Evolutionary conservation across 2,797 vertebrate genomes (phyloP).

Genomic region (Rallus crepitans): DNA sequence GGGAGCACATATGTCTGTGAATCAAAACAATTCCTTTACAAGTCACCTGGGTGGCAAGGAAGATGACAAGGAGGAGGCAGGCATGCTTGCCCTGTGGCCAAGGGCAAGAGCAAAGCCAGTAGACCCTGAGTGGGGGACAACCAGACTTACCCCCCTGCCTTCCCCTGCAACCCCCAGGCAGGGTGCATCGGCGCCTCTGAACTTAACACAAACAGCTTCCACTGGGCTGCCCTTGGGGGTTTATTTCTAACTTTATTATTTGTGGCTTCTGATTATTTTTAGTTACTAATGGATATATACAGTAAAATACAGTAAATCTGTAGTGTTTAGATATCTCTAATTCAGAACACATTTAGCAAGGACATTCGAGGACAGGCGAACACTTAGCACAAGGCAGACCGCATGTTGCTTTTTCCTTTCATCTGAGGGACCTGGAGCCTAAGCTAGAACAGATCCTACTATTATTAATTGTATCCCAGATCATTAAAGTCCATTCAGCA

Average conservation of each 20-base stretch:
- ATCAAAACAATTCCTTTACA: neutral
- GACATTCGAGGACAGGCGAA: neutral
- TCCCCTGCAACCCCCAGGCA: neutral
- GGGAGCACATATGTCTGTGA: neutral
- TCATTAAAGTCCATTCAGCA: neutral
- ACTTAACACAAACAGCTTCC: neutral
- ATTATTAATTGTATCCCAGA: neutral
- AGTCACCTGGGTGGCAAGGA: neutral
- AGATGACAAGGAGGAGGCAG: neutral
- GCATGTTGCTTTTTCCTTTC: neutral
- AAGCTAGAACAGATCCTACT: neutral
- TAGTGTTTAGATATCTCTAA: neutral
- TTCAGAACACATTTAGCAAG: neutral
- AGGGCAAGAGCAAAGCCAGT: neutral
- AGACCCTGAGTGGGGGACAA: accelerated
- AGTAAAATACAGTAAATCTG: neutral
- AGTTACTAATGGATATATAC: neutral
- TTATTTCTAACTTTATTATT: neutral
- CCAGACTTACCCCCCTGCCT: accelerated
- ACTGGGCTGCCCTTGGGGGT: neutral
- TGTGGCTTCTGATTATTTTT: neutral
- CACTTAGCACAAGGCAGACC: neutral
- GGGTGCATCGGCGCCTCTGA: accelerated
- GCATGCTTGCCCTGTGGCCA: accelerated
- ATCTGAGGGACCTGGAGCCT: neutral